Conservation (phyloP, 2,113 vertebrate genomes). For the Eupsittula cactorum region DNA sequence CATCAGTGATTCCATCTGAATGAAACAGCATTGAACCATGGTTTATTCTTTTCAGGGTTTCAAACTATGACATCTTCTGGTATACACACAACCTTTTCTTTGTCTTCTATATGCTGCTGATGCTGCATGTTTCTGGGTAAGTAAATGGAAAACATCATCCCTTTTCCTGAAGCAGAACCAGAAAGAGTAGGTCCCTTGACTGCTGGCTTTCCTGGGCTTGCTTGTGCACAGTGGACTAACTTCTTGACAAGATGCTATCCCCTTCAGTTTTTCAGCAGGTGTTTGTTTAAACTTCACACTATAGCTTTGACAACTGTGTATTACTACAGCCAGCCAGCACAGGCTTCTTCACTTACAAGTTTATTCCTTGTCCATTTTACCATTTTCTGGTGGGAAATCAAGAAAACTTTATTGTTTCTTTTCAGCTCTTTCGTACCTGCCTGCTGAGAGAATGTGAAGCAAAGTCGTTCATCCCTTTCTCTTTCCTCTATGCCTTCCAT, state of each 20-base stretch:
- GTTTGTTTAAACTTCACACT: neutral
- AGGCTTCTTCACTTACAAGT: neutral
- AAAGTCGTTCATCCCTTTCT: neutral
- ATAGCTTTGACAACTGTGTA: neutral
- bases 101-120: constrained; percentile 92
- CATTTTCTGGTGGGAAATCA: neutral
- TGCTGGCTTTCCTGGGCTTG: neutral
- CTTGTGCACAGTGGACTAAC: neutral
- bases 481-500: neutral
- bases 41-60: constrained; percentile 82
- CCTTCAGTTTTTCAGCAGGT: neutral
- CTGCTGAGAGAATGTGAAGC: neutral
- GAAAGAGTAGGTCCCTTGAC: neutral
- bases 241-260: neutral
- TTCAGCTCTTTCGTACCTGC: neutral
- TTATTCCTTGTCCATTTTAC: neutral
- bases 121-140: constrained; percentile 93
- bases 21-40: constrained; percentile 22
- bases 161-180: neutral
- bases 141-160: constrained; percentile 44
- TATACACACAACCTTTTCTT: constrained; percentile 98
- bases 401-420: neutral
- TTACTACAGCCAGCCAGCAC: neutral
- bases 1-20: neutral
- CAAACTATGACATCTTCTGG: constrained; percentile 97